These are phyloP conservation scores for Tipula helvola DNA, from an alignment of 2,888 invertebrate species.

Conservation along the genomic window DNA sequence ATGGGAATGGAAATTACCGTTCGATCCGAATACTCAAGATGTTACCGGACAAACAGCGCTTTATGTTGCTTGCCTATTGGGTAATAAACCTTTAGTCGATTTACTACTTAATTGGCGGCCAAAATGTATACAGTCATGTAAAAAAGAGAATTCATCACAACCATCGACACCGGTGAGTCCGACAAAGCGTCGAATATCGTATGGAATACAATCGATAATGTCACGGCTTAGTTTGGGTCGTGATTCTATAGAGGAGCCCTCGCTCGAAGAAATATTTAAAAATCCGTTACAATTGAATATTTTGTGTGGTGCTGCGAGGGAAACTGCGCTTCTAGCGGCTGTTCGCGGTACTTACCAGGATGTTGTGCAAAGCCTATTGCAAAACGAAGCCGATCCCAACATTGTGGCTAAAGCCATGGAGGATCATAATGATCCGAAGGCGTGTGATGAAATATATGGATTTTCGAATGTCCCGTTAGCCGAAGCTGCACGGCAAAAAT, in stretches of 20 bases:
- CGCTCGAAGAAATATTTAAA: not conserved
- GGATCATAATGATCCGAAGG: constrained; percentile 34
- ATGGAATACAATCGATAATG: constrained; percentile 81
- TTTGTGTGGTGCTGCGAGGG: constrained; percentile 60
- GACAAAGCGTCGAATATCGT: constrained; percentile 62
- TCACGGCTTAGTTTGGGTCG: constrained; percentile 60
- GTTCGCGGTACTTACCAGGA: constrained; percentile 63
- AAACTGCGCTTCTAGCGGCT: constrained; percentile 74
- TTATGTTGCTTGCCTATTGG: constrained; percentile 77
- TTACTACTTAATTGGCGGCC: constrained; percentile 60
- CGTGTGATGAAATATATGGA: constrained; percentile 32
- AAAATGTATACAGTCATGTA: constrained; percentile 26
- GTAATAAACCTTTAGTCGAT: constrained; percentile 66
- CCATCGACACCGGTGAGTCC: constrained; percentile 37
- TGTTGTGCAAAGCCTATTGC: constrained; percentile 54
- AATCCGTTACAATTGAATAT: constrained; percentile 60
- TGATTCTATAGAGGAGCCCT: constrained; percentile 30
- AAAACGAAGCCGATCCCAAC: constrained; percentile 74
- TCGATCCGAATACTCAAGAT: constrained; percentile 85
- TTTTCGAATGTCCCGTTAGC: constrained; percentile 33
- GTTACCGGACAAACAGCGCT: constrained; percentile 83
- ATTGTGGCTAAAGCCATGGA: constrained; percentile 40
- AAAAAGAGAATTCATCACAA: constrained; percentile 10
- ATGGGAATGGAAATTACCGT: constrained; percentile 77
- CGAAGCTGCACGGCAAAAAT: constrained; percentile 34